Evolutionary conservation across 2,113 vertebrate genomes (phyloP).

Genomic region (Tyrannus savana): DNA sequence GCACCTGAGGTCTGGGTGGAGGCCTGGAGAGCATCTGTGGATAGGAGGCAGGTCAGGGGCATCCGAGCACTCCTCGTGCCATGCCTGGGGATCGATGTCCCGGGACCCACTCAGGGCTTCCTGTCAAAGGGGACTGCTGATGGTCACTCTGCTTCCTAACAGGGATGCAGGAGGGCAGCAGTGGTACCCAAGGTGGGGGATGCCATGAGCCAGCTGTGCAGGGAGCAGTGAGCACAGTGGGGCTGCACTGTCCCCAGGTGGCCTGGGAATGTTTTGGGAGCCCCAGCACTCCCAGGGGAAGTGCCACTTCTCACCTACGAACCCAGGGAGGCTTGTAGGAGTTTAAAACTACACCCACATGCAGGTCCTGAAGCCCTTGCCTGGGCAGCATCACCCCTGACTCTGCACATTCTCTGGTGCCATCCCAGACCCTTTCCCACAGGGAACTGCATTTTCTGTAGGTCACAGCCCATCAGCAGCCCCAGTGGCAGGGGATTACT

Average conservation of each 20-base stretch:
- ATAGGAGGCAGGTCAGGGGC: rapidly evolving
- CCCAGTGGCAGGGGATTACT: background rate
- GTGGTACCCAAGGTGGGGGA: rapidly evolving
- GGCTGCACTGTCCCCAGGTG: rapidly evolving
- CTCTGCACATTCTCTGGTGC: rapidly evolving
- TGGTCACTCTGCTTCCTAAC: background rate
- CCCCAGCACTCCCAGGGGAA: rapidly evolving
- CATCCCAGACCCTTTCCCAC: background rate
- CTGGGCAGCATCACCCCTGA: rapidly evolving
- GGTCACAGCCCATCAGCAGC: background rate
- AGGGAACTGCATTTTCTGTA: background rate
- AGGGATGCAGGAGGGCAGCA: rapidly evolving
- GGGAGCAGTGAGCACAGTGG: rapidly evolving
- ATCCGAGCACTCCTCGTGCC: rapidly evolving
- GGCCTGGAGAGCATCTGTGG: rapidly evolving
- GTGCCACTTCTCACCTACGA: rapidly evolving
- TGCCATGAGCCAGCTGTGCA: rapidly evolving
- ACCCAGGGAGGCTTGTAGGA: background rate
- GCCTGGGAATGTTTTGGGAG: background rate
- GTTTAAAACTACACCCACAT: background rate
- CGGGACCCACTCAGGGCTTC: background rate
- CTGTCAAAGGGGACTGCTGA: background rate
- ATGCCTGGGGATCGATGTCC: background rate
- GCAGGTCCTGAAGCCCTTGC: background rate
- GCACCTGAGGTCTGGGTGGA: background rate